Evolutionary conservation across 2,888 invertebrate species (phyloP), one percentile per base, ranked within the genome.

Genomic region (Volucella bombylans): DNA sequence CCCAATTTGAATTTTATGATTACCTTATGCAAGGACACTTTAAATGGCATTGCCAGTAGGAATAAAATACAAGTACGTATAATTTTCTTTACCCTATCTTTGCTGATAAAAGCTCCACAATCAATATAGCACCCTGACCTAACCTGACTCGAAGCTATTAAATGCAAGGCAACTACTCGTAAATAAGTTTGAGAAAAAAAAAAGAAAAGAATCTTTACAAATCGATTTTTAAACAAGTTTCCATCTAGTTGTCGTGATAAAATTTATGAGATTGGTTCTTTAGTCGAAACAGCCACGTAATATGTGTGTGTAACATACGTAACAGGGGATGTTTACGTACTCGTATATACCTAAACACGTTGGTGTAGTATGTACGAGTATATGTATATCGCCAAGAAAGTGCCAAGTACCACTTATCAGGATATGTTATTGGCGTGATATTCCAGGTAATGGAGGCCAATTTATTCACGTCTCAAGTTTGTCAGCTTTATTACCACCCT

Each of bases 381-480:
- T 18, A 18, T 18, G 18, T 18, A 18, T 18, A 18, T 18, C 18
- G 11, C 18, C 59, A 47, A 52, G 45, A 76, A 81, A 72, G 65
- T 67, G 54, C 65, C 54, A 68, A 78, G 55, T 68, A 71, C 72
- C 72, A 72, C 82, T 82, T 78, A 82, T 78, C 49, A 43, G 74
- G 69, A 71, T 83, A 74, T 83, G 79, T 79, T 83, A 74, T 82
- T 78, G 68, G 50, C 64, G 55, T 55, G 64, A 69, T 85, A 76
- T 76, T 45, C 61, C 71, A 72, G 71, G 83, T 80, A 83, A 83
- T 80, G 69, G 69, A 64, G 61, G 61, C 67, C 80, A 85, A 85
- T 85, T 80, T 80, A 85, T 76, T 47, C 52, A 73, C 49, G 73
- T 74, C 49, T 31, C 65, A 69, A 62, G 59, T 57, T 78, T 65